A percentile compares a stretch with the other conserved stretches of the same genome.
Evolutionary conservation across 2,113 vertebrate species (phyloP).

Genomic region (Sarotherodon lohbergeri): DNA sequence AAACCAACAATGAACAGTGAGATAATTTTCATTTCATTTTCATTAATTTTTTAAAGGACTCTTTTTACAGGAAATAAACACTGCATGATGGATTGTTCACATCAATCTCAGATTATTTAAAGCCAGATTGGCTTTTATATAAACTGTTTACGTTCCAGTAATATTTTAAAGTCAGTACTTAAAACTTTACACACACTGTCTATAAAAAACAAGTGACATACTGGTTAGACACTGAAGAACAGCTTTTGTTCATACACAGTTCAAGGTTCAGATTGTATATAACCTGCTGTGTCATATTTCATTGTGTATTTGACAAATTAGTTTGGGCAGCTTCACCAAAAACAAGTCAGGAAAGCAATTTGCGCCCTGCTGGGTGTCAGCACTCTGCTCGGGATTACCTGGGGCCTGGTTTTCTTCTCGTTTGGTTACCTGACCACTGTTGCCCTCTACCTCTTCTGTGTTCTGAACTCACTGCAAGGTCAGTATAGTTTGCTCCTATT

Average conservation of each 20-base stretch:
- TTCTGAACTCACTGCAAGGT: slow-evolving; percentile 61
- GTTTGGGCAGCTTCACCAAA: not conserved
- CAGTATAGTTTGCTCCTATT: not conserved
- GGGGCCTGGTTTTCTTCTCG: slow-evolving; percentile 51
- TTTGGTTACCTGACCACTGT: not conserved
- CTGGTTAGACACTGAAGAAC: not conserved
- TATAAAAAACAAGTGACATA: not conserved
- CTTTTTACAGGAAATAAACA: not conserved
- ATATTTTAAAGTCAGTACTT: not conserved
- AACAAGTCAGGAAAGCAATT: not conserved
- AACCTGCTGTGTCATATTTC: not conserved
- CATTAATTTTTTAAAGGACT: too few relatives aligned
- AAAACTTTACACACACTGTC: not conserved
- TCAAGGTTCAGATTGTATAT: not conserved
- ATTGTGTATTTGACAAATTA: not conserved
- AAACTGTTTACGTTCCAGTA: not conserved
- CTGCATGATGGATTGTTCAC: too few relatives aligned
- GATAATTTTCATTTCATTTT: not conserved
- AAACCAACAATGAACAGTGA: not conserved
- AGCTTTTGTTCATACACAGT: not conserved
- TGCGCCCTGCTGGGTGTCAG: slow-evolving; percentile 35
- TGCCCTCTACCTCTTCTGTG: slow-evolving; percentile 48
- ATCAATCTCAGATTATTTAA: too few relatives aligned
- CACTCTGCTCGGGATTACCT: slow-evolving; percentile 47
- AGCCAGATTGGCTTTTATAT: not conserved